Evolutionary conservation across 1,140 invertebrate species (phyloP).

Genomic region (Drepana arcuata): DNA sequence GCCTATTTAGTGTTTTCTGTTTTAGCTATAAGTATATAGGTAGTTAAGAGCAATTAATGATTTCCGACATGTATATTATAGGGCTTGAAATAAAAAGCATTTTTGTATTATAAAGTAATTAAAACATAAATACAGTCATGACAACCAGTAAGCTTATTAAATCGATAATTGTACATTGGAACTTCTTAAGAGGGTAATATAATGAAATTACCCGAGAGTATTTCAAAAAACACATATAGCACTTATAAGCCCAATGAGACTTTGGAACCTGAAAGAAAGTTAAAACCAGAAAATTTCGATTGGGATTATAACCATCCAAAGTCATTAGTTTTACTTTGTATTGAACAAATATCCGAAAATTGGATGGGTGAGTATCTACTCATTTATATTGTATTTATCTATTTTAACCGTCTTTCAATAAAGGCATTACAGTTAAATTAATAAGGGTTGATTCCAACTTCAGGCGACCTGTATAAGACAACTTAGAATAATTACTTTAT

Average conservation of each 20-base stretch:
- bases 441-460: background rate
- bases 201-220: constrained; percentile 42
- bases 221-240: constrained; percentile 42
- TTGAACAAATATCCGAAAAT: constrained; percentile 53
- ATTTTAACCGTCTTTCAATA: too few species aligned
- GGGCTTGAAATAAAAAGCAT: too few species aligned
- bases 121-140: constrained; percentile 1
- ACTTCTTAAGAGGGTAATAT: constrained; percentile 1
- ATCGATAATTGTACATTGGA: constrained; percentile 2
- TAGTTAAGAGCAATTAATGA: too few species aligned
- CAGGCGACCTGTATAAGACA: background rate
- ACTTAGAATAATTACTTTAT: background rate
- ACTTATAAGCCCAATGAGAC: constrained; percentile 38
- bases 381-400: constrained; percentile 1
- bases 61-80: too few species aligned
- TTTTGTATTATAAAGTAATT: too few species aligned
- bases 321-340: constrained; percentile 43
- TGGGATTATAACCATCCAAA: constrained; percentile 54
- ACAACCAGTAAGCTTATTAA: background rate
- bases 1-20: too few species aligned
- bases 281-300: constrained; percentile 52
- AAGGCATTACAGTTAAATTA: background rate
- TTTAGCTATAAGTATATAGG: too few species aligned
- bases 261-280: constrained; percentile 32
- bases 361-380: constrained; percentile 47